Evolutionary conservation across 2,888 invertebrate species (phyloP).

Genomic region (Pammene fasciana): DNA sequence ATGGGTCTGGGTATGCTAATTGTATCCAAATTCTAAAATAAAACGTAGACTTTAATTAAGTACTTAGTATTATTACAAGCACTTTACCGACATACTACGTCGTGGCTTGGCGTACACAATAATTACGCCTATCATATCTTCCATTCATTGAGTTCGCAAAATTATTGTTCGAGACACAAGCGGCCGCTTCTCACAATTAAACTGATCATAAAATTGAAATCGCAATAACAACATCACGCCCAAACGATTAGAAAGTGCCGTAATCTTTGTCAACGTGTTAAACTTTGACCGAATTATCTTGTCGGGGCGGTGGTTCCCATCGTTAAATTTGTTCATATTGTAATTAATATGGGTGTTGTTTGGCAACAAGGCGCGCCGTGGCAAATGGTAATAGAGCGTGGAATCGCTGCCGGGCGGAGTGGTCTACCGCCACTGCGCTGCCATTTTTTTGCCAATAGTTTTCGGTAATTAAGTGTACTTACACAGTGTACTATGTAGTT

Average conservation of each 20-base stretch:
- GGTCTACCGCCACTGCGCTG: conserved; percentile 47
- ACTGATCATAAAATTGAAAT: conserved; percentile 74
- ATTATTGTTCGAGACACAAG: conserved; percentile 49
- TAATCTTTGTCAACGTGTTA: conserved; percentile 80
- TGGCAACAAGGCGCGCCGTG: conserved; percentile 77
- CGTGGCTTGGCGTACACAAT: conserved; percentile 11
- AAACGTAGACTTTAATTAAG: no score
- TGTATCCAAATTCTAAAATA: no score
- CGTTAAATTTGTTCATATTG: conserved; percentile 80
- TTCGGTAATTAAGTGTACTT: conserved; percentile 38
- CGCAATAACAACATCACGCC: conserved; percentile 67
- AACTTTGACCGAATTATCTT: conserved; percentile 82
- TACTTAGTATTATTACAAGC: neutral
- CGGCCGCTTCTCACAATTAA: conserved; percentile 72
- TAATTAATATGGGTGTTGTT: conserved; percentile 79
- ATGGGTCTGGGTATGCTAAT: no score
- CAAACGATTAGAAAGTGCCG: conserved; percentile 68
- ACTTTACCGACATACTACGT: neutral
- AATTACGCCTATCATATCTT: conserved; percentile 41
- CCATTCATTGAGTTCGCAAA: conserved; percentile 60
- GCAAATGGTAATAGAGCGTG: conserved; percentile 76
- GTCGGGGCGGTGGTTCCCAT: conserved; percentile 71
- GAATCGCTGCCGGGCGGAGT: conserved; percentile 55
- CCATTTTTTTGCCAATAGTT: conserved; percentile 44
- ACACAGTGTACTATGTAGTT: neutral